Evolutionary conservation across 2,888 invertebrate genomes (phyloP).

Genomic region (Noctua fimbriata): DNA sequence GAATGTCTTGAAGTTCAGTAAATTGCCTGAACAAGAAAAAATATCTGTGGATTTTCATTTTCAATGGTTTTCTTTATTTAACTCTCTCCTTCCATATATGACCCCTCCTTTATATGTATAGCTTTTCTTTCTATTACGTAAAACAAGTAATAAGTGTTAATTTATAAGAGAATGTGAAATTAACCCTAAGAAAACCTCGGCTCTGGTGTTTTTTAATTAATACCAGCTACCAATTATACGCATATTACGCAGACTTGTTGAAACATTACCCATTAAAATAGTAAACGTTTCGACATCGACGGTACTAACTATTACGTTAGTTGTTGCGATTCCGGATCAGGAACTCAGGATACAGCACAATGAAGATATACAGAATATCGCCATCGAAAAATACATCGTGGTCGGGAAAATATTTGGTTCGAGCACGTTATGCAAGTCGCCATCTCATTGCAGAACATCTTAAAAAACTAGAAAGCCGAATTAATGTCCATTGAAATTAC

Average conservation of each 20-base stretch:
- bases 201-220: constrained; percentile 7
- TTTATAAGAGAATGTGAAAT: constrained; percentile 1
- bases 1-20: background rate
- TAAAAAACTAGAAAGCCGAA: constrained; percentile 64
- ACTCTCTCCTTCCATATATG: background rate
- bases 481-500: constrained; percentile 62
- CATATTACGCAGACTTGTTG: background rate
- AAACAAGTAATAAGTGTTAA: background rate
- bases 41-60: background rate
- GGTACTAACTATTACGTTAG: background rate
- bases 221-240: background rate
- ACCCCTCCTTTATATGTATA: background rate
- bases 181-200: background rate
- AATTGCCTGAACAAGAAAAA: background rate
- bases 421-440: constrained; percentile 36
- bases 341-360: background rate
- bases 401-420: constrained; percentile 13
- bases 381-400: background rate
- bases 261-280: background rate
- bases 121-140: background rate
- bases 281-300: constrained; percentile 15
- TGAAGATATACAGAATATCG: background rate
- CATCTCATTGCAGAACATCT: constrained; percentile 51
- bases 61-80: background rate
- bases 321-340: background rate